Evolutionary conservation across 1,140 invertebrate genomes (phyloP), one percentile per base, ranked within the genome.

Genomic region (Saxidomus purpurata): DNA sequence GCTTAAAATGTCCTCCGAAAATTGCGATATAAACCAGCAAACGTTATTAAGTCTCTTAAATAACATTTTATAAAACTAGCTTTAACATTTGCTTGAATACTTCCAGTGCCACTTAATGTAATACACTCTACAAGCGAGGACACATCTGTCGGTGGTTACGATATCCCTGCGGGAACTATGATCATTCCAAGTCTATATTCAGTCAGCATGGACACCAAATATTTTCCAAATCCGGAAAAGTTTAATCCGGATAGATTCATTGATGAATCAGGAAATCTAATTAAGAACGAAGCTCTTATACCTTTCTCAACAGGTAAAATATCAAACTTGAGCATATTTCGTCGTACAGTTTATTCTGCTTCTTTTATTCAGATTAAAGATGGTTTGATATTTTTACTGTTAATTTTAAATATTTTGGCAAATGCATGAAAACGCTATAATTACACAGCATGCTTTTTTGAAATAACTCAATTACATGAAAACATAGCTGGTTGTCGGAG

Each of bases 161-260:
- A 77, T 25, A 77, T 77, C 25, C 74, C 74, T 2, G 43, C 36
- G 9, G 13, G 28, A 17, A 47, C 74, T 2, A 17, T 77, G 36
- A 13, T 77, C 19, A 40, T 40, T 22, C 38, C 74, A 6, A 25
- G 22, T 25, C 25, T 77, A n/a, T 77, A 77, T 28, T 77, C 74
- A 1, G 74, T 49, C 19, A 25, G 22, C 38, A 83, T 63, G 81
- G 81, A 83, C 28, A 19, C 55, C 6, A 83, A 22, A n/a, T 67
- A 17, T 11, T 82, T 47, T 19, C 17, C 28, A 13, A 59, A 82
- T 38, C 80, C 80, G 34, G 55, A 63, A 61, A 43, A 34, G 25
- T 82, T 82, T 43, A 19, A 0, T 31, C 80, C 80, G 28, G 80
- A 82, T 6, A 63, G 80, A 49, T 82, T 82, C 28, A 19, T 82